phyloP scores from a whole-genome alignment of 1,140 invertebrate species.

The Planococcus citri region DNA sequence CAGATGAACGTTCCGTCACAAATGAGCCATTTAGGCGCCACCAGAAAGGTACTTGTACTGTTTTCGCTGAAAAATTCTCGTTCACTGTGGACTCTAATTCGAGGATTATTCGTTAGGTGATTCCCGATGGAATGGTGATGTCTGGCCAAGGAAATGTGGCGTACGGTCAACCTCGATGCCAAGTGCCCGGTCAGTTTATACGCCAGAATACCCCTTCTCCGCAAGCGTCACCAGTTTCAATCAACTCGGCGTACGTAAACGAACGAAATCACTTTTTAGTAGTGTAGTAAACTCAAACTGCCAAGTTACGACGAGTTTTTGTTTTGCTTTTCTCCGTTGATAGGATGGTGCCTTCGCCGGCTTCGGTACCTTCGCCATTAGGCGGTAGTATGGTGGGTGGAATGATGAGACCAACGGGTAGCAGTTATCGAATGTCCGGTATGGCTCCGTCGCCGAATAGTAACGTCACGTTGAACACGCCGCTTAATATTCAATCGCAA shows the following conservation, averaged over 20 bases:
- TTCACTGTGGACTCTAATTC: no score
- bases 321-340: background rate
- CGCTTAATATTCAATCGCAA: conserved; percentile 44
- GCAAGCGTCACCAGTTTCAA: conserved; percentile 4
- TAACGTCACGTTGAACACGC: conserved; percentile 60
- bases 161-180: background rate
- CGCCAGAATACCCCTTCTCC: background rate
- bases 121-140: conserved; percentile 23
- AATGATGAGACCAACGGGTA: conserved; percentile 29
- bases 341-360: conserved; percentile 56
- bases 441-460: conserved; percentile 65
- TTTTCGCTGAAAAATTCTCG: no score
- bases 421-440: conserved; percentile 34
- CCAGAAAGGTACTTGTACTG: conserved; percentile 24
- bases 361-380: conserved; percentile 51
- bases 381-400: conserved; percentile 37
- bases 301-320: background rate
- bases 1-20: no score
- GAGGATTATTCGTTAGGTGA: no score
- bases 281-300: background rate
- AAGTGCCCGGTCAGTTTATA: conserved; percentile 3
- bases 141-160: conserved; percentile 22
- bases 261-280: background rate
- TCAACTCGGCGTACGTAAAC: background rate
- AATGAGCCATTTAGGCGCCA: conserved; percentile 29